Conservation (phyloP, 2,797 vertebrate species). For the Sphaeramia orbicularis region DNA sequence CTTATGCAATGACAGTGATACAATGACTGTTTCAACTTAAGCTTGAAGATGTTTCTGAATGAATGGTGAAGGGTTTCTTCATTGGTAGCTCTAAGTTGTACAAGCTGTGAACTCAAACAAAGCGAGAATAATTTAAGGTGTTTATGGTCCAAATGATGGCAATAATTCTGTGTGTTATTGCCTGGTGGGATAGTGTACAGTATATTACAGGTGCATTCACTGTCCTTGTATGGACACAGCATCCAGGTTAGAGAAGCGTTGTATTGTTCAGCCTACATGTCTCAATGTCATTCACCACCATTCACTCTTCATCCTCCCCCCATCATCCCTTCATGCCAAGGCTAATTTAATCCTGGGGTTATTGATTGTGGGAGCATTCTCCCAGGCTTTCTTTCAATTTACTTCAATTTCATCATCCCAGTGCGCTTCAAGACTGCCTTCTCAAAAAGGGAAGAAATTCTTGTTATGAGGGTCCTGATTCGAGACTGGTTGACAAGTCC, state of each 20-base stretch:
- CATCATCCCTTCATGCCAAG: conserved; percentile 82
- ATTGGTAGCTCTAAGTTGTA: too few species aligned
- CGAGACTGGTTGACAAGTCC: conserved; percentile 79
- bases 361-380: conserved; percentile 85
- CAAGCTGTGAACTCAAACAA: too few species aligned
- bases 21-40: too few species aligned
- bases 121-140: background rate
- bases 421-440: conserved; percentile 76
- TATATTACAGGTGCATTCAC: conserved; percentile 60
- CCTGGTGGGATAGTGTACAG: conserved; percentile 52
- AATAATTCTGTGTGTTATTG: conserved; percentile 37
- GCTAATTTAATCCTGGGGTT: conserved; percentile 84
- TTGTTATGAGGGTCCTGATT: conserved; percentile 82
- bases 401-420: conserved; percentile 83
- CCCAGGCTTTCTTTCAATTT: conserved; percentile 86
- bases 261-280: conserved; percentile 80
- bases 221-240: conserved; percentile 67
- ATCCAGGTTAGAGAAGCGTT: conserved; percentile 65
- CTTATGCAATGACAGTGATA: too few species aligned
- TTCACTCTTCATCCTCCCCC: conserved; percentile 80
- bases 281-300: conserved; percentile 82
- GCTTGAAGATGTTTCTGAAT: too few species aligned
- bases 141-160: conserved; percentile 39
- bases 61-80: too few species aligned
- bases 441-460: conserved; percentile 82